These are phyloP conservation scores for Eulemur mongoz DNA, from an alignment of 2,797 vertebrate genomes.

Conservation along the genomic window DNA sequence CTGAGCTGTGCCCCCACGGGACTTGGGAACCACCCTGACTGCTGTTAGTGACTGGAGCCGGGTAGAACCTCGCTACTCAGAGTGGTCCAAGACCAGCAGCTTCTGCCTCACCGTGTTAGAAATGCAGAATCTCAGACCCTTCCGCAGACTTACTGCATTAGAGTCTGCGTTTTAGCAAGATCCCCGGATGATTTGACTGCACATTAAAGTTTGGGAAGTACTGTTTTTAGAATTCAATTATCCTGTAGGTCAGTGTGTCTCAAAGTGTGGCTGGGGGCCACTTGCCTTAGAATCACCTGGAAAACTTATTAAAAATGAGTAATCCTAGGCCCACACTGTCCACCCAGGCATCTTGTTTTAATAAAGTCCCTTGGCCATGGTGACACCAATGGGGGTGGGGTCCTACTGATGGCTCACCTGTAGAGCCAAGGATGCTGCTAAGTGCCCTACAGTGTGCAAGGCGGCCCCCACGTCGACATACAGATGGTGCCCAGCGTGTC, in stretches of 20 bases:
- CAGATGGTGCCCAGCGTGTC: background rate
- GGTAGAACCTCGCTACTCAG: background rate
- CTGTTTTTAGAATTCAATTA: background rate
- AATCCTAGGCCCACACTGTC: background rate
- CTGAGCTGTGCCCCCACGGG: background rate
- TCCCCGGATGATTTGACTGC: background rate
- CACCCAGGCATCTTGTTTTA: background rate
- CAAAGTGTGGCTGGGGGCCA: background rate
- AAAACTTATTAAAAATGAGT: background rate
- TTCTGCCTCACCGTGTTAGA: background rate
- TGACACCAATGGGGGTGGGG: background rate
- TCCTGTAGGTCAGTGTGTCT: background rate
- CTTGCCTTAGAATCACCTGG: background rate
- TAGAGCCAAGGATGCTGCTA: background rate
- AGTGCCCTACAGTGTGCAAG: background rate
- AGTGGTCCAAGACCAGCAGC: background rate
- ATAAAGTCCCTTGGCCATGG: background rate
- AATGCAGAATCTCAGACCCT: background rate
- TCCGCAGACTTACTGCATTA: background rate
- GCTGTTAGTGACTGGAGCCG: background rate
- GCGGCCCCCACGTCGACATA: background rate
- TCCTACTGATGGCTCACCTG: background rate
- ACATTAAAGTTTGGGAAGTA: background rate
- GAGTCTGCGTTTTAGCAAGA: background rate
- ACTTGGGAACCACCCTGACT: background rate